phyloP scores from a whole-genome alignment of 2,797 vertebrate genomes.

The Otus scops region DNA sequence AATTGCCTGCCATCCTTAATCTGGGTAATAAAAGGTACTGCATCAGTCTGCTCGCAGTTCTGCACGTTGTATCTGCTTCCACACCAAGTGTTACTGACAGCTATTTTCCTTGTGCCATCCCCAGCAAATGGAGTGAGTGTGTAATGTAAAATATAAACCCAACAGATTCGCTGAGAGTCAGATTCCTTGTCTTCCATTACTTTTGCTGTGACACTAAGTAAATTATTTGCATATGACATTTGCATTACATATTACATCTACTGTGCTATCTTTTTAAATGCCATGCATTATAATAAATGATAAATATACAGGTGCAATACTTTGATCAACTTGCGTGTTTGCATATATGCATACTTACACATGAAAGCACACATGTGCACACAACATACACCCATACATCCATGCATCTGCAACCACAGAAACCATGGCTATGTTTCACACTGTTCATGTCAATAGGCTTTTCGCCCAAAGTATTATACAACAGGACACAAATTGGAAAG shows the following conservation, averaged over 20 bases:
- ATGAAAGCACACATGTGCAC: rapidly evolving
- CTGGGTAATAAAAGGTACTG: constrained; percentile 15
- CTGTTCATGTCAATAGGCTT: neutral
- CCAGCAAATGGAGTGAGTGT: neutral
- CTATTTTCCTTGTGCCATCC: neutral
- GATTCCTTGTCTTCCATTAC: neutral
- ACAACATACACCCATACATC: neutral
- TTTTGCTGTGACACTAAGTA: neutral
- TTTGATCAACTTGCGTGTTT: neutral
- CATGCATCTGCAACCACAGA: neutral
- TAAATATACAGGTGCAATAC: neutral
- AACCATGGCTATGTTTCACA: neutral
- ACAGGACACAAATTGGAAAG: neutral
- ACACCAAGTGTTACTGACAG: neutral
- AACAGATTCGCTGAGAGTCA: neutral
- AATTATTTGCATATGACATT: constrained; percentile 7
- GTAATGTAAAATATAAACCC: neutral
- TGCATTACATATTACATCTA: neutral
- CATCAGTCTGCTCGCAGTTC: neutral
- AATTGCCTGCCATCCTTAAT: constrained; percentile 1
- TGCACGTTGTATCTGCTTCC: neutral
- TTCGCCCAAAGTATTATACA: neutral
- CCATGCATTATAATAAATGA: neutral
- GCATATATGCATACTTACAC: neutral
- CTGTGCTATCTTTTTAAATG: neutral